These are phyloP conservation scores for Eulithis testata DNA, from an alignment of 2,888 invertebrate genomes.

Conservation along the genomic window DNA sequence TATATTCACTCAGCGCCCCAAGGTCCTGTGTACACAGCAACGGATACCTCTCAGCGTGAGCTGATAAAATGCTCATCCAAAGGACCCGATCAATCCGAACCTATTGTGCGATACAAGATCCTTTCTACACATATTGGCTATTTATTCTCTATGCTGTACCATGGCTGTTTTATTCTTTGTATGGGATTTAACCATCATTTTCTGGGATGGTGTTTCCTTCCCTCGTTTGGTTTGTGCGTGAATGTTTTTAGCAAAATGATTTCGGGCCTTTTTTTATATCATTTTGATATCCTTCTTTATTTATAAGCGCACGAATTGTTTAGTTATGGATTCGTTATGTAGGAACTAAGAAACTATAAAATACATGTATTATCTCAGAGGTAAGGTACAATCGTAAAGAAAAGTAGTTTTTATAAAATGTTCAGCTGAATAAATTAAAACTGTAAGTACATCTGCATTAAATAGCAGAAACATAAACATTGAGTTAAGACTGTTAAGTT, in stretches of 20 bases:
- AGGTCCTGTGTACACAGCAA: conserved; percentile 51
- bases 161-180: conserved; percentile 37
- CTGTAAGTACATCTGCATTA: conserved; percentile 51
- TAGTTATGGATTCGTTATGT: no score
- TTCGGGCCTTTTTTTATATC: neutral
- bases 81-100: conserved; percentile 57
- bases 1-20: conserved; percentile 47
- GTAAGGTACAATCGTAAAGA: neutral
- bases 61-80: conserved; percentile 61
- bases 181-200: conserved; percentile 36
- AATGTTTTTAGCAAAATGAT: conserved; percentile 25
- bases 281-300: no score
- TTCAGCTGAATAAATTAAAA: conserved; percentile 55
- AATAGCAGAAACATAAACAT: conserved; percentile 58
- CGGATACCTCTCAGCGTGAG: conserved; percentile 55
- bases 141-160: conserved; percentile 26
- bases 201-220: conserved; percentile 33
- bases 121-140: conserved; percentile 40
- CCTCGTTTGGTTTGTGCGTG: conserved; percentile 33
- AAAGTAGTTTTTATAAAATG: conserved; percentile 7
- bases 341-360: no score
- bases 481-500: conserved; percentile 36
- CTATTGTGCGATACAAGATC: conserved; percentile 58
- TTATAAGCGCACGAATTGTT: no score
- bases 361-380: no score